Evolutionary conservation across 2,888 invertebrate genomes (phyloP).

Genomic region (Idaea biselata): DNA sequence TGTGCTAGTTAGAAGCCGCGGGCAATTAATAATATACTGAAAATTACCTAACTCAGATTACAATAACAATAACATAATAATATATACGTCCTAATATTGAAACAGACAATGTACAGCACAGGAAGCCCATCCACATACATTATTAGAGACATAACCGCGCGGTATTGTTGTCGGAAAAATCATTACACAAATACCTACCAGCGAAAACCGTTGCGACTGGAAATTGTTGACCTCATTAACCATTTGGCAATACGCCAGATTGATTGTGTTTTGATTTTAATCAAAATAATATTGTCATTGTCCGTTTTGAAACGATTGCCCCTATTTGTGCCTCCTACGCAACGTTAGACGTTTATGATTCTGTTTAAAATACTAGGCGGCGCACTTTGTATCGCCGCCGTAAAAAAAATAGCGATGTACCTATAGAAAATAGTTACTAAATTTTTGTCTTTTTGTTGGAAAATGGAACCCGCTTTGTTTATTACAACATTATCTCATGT

Average conservation of each 20-base stretch:
- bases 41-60: not conserved
- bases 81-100: not conserved
- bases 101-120: not conserved
- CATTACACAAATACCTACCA: not conserved
- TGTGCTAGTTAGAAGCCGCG: no score
- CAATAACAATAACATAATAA: no score
- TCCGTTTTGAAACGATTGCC: not conserved
- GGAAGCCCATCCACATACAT: not conserved
- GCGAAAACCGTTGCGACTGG: not conserved
- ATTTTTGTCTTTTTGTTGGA: no score
- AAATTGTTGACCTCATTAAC: conserved; percentile 1
- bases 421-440: no score
- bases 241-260: not conserved
- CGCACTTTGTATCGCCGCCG: no score
- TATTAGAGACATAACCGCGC: conserved; percentile 1
- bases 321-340: not conserved
- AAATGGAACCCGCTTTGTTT: no score
- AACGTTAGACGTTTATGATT: not conserved
- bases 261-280: conserved; percentile 1
- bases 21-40: not conserved
- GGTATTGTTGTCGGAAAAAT: not conserved
- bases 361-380: no score
- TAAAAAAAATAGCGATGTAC: no score
- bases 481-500: no score
- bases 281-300: not conserved